Conservation (phyloP, 2,113 vertebrate genomes). For the Brienomyrus brachyistius region DNA sequence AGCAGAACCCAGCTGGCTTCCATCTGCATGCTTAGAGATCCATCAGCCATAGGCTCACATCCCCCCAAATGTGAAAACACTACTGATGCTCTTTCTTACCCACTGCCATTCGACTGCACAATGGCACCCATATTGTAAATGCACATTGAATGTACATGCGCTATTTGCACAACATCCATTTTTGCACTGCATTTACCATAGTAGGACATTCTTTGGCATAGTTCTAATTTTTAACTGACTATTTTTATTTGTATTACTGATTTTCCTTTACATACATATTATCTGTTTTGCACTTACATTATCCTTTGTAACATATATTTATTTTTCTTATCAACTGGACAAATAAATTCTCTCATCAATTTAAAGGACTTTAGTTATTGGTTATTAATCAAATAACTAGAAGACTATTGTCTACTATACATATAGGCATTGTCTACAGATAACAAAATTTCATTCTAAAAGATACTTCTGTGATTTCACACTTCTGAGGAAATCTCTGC, state of each 20-base stretch:
- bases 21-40: background rate
- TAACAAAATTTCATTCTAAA: background rate
- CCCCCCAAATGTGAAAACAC: background rate
- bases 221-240: background rate
- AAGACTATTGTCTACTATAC: background rate
- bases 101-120: background rate
- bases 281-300: background rate
- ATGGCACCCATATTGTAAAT: background rate
- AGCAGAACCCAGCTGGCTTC: background rate
- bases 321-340: background rate
- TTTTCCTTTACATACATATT: background rate
- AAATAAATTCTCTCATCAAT: background rate
- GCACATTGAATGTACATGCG: background rate
- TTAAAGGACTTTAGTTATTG: background rate
- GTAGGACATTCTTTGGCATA: background rate
- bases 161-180: background rate
- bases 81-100: background rate
- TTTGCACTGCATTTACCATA: background rate
- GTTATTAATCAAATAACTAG: background rate
- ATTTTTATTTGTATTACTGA: background rate
- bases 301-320: background rate
- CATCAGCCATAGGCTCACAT: background rate
- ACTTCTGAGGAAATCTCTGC: background rate
- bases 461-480: background rate
- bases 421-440: background rate